Conservation (phyloP, 1,140 invertebrate species). For the Paraescarpia echinospica region DNA sequence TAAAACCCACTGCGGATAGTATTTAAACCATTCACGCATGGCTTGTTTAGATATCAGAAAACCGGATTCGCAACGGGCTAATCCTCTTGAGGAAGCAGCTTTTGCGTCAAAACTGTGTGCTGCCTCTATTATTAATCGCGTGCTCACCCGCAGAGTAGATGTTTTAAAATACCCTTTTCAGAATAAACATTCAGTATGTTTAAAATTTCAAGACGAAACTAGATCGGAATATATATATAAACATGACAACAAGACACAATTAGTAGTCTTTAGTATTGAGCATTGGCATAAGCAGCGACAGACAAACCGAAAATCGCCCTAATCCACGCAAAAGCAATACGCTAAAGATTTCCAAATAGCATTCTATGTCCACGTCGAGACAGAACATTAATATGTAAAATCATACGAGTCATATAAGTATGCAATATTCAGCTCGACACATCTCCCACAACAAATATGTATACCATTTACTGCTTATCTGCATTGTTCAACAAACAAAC, state of each 20-base stretch:
- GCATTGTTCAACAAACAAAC: background rate
- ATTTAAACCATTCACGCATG: too few relatives aligned
- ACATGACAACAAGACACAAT: background rate
- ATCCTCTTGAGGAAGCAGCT: too few relatives aligned
- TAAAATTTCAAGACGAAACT: background rate
- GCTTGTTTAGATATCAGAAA: too few relatives aligned
- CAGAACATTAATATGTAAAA: background rate
- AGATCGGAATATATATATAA: background rate
- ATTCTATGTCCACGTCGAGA: background rate
- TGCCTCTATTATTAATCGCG: too few relatives aligned
- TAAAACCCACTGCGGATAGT: too few relatives aligned
- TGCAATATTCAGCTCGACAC: background rate
- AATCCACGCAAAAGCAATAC: background rate
- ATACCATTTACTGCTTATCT: background rate
- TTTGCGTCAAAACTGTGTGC: too few relatives aligned
- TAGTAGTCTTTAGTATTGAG: background rate
- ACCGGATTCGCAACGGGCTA: too few relatives aligned
- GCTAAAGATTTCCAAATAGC: background rate
- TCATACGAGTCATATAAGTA: background rate
- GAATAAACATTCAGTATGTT: background rate
- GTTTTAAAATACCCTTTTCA: too few relatives aligned
- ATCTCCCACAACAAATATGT: background rate
- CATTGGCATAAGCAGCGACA: background rate
- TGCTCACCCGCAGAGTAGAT: too few relatives aligned
- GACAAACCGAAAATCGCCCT: background rate